phyloP scores from a whole-genome alignment of 2,888 invertebrate genomes.

The Trachelus tabidus region DNA sequence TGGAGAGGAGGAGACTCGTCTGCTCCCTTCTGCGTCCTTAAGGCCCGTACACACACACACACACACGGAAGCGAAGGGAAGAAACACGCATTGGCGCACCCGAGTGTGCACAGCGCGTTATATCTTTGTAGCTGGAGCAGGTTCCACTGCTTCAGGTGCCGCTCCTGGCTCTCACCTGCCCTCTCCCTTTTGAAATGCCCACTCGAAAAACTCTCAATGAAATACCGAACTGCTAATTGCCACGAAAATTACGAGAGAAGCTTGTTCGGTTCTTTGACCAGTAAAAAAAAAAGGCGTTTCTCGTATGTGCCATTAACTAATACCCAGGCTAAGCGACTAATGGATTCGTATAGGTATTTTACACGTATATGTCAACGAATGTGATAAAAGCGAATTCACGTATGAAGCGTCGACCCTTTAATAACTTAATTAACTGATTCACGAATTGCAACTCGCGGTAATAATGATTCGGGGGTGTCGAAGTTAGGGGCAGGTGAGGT shows the following conservation, averaged over 20 bases:
- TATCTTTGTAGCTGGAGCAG: background rate
- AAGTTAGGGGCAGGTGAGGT: slow-evolving; percentile 32
- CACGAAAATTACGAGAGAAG: background rate
- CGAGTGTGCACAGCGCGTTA: background rate
- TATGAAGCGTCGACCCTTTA: background rate
- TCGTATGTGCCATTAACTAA: background rate
- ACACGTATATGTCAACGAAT: background rate
- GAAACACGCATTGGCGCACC: background rate
- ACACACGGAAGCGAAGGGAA: background rate
- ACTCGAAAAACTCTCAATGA: background rate
- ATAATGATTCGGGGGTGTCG: slow-evolving; percentile 39
- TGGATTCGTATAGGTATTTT: background rate
- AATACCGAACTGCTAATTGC: background rate
- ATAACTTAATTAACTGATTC: background rate
- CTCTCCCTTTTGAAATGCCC: background rate
- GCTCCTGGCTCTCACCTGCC: background rate
- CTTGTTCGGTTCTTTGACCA: background rate
- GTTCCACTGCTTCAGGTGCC: background rate
- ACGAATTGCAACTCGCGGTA: background rate
- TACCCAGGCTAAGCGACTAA: background rate
- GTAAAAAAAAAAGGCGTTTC: background rate
- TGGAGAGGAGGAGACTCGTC: background rate
- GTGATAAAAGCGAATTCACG: background rate
- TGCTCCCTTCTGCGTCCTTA: background rate
- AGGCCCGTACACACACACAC: background rate